Base-by-base conservation (phyloP, 2,888 invertebrate genomes). In the Synanthedon myopaeformis region DNA sequence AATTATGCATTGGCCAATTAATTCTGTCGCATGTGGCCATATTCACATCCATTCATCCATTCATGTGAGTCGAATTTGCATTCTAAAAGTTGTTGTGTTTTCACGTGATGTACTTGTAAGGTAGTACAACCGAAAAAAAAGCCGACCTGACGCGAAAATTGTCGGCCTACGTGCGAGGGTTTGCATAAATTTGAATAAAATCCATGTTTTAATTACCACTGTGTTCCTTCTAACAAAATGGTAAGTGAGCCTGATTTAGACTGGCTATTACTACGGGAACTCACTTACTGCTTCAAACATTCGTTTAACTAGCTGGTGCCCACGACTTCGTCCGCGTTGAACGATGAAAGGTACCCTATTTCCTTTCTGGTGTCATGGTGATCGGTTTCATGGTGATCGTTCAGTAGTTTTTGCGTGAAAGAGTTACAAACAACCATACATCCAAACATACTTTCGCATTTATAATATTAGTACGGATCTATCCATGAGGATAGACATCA, bases 181-280 rank as follows among this genome's bases (percentile, higher is more conserved):
- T 56, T 56, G 54, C 58, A 58, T 58, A 58, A 53, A 58, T 58
- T 56, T 58, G 51, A 58, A 58, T 56, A 53, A 55, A 51, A 56
- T 56, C 51, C 48, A 58, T 56, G 50, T 52, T 53, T 19, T 49
- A 49, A 49, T 45, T 45, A 45, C 45, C 5, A 45, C 45, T 45
- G 13, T 45, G 45, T 45, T 45, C 45, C 45, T 45, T 45, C 45
- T 14, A 14, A 45, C 12, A n/a, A 45, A 45, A 45, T 14, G 2
- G 45, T 14, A 45, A 45, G 45, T 45, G 45, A 45, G 14, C 45
- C 45, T 13, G 45, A 45, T 45, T 45, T 45, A 45, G 35, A 35
- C 35, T 35, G 35, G 10, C 35, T 10, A 2, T 10, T 35, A 35
- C 35, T 35, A 8, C 10, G 35, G 35, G 35, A 35, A 35, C 35